Conservation (phyloP, 2,888 invertebrate species). For the Cryptus armator region DNA sequence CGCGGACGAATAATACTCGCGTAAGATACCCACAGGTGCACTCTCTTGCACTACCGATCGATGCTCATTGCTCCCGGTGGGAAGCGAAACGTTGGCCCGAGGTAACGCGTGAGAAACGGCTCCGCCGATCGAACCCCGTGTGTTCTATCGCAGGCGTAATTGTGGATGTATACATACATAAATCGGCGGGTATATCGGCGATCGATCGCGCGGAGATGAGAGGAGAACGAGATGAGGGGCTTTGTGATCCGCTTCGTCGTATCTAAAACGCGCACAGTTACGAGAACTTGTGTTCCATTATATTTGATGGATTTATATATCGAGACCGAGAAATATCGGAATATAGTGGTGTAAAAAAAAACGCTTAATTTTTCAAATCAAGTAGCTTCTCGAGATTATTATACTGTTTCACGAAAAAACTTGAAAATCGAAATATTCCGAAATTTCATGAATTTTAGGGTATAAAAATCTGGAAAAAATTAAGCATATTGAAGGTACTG, state of each 20-base stretch:
- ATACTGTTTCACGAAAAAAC: too few relatives aligned
- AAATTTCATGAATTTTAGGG: too few relatives aligned
- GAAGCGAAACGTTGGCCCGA: constrained; percentile 59
- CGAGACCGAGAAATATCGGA: constrained; percentile 10
- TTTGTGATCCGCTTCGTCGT: constrained; percentile 42
- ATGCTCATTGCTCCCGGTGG: constrained; percentile 37
- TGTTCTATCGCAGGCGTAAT: neutral
- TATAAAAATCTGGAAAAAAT: too few relatives aligned
- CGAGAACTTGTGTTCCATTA: constrained; percentile 53
- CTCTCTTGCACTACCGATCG: constrained; percentile 21
- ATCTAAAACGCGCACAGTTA: constrained; percentile 28
- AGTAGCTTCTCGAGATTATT: too few relatives aligned
- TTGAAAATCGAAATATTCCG: too few relatives aligned
- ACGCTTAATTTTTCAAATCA: too few relatives aligned
- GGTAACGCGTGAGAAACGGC: constrained; percentile 64
- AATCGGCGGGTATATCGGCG: constrained; percentile 40
- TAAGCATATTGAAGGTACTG: too few relatives aligned
- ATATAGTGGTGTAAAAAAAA: constrained; percentile 7
- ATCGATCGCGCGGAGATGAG: constrained; percentile 37
- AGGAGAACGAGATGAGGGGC: neutral
- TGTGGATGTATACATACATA: constrained; percentile 30
- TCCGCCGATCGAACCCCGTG: constrained; percentile 41
- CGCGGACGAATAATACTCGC: constrained; percentile 24
- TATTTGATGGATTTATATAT: neutral
- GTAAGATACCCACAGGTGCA: constrained; percentile 35